Base-by-base conservation (phyloP, 1,140 invertebrate genomes). In the Grapholita molesta region DNA sequence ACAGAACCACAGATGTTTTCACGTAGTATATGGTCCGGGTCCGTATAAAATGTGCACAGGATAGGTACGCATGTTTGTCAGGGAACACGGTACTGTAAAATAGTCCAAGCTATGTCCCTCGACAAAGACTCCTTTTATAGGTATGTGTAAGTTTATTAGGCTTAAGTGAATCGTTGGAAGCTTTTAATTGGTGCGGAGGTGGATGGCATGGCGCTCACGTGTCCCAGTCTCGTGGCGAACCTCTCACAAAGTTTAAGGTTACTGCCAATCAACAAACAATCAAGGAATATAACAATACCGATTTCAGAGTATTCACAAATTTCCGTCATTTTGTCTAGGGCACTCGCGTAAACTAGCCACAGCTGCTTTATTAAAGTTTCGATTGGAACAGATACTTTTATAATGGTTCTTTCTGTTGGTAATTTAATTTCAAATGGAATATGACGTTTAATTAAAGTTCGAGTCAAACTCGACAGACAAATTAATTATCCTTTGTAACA, bases 361-460 rank as follows among this genome's bases (percentile, higher is more conserved):
- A 57, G 24, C 28, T 30, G 24, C 24, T 28, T 30, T 7, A 4
- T 28, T 25, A 61, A 61, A 61, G 7, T 7, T 28, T 61, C 23
- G n/a, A 28, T 30, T 21, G 0, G 28, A 28, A 25, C 25, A n/a
- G 23, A 8, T 57, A 57, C 53, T 57, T 61, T 28, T 28, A 57
- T 57, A 57, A 57, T 57, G 53, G 53, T 57, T 57, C 23, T 28
- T 57, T 12, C 28, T 30, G 25, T 18, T 32, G 28, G 30, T 61
- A 61, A 61, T 69, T 48, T n/a, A 42, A 53, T 64, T 67, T 64
- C 23, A 69, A 69, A 65, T 66, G 48, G 66, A 25, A 66, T 66
- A 67, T 65, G 53, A 24, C 64, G 38, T 75, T 78, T 76, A 75
- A 78, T 78, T 76, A 74, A 78, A 78, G 48, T 71, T 69, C 4